Conservation (phyloP, 2,797 vertebrate species). For the Esox lucius region DNA sequence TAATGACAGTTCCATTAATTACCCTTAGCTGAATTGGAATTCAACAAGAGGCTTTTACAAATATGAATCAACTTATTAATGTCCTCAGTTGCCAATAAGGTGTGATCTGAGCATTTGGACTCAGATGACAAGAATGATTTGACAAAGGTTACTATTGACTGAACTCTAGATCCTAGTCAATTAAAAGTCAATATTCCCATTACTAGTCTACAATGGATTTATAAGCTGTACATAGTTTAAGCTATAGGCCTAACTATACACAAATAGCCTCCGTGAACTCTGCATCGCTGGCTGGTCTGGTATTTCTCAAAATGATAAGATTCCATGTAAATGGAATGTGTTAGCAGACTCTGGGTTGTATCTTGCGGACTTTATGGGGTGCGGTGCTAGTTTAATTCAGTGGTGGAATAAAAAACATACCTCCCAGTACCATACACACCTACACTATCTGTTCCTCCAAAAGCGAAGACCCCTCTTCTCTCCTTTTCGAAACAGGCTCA, state of each 20-base stretch:
- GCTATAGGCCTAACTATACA: neutral
- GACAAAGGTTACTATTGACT: too few species aligned
- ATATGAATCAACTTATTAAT: too few species aligned
- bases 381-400: neutral
- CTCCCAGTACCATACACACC: slow-evolving; percentile 1
- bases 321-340: slow-evolving; percentile 11
- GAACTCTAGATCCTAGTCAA: too few species aligned
- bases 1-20: too few species aligned
- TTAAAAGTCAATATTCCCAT: too few species aligned
- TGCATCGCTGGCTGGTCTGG: neutral
- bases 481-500: neutral
- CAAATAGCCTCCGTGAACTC: neutral
- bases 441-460: slow-evolving; percentile 8
- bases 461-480: slow-evolving; percentile 18
- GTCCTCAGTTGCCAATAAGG: too few species aligned
- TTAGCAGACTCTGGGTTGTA: neutral
- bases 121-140: too few species aligned
- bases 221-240: neutral
- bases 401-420: slow-evolving; percentile 23
- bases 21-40: too few species aligned
- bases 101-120: too few species aligned
- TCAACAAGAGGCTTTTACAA: too few species aligned
- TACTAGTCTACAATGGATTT: too few species aligned
- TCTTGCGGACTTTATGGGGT: neutral
- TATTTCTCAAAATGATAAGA: slow-evolving; percentile 10